Evolutionary conservation across 2,888 invertebrate genomes (phyloP), one percentile per base, ranked within the genome.

Genomic region (Drosophila pegasa): DNA sequence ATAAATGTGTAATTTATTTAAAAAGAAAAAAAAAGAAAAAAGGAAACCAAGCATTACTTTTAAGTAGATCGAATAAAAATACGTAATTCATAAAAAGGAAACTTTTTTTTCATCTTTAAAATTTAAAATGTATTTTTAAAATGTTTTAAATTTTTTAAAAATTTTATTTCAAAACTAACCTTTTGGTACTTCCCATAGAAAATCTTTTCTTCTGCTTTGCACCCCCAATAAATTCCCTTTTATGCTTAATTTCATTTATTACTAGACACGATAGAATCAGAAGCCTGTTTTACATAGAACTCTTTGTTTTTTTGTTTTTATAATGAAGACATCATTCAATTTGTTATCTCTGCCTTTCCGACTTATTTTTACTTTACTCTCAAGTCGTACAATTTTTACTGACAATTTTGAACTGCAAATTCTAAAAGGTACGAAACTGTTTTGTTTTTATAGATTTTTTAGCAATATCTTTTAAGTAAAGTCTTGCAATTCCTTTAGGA

Each of bases 361-460:
- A 43, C 71, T 78, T 61, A 27, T 62, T 38, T 37, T 27, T 27
- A n/a, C 63, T 35, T 70, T 40, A 43, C 22, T 55, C 79, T 63
- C 55, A 79, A 82, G 80, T 69, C 60, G 64, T 70, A 63, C 60
- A 70, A 65, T 71, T 66, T 86, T 79, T 73, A 74, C 61, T 58
- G 80, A 75, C 69, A 91, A 91, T 91, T 91, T 91, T 90, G 90
- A 91, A 91, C 91, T 91, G 91, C 91, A 88, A 89, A 89, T 91
- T 90, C 89, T 87, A 80, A 91, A 90, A 92, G 91, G 91, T 91
- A 91, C 91, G 88, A 86, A 82, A 76, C 62, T 35, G 55, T 70
- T 62, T 58, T 72, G 70, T 57, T 62, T 77, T 18, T 47, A 8
- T 45, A 27, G n/a, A 27, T n/a, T 10, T 27, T 45, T 31, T 66